phyloP scores from a whole-genome alignment of 1,140 invertebrate species.

The Trichonephila inaurata region DNA sequence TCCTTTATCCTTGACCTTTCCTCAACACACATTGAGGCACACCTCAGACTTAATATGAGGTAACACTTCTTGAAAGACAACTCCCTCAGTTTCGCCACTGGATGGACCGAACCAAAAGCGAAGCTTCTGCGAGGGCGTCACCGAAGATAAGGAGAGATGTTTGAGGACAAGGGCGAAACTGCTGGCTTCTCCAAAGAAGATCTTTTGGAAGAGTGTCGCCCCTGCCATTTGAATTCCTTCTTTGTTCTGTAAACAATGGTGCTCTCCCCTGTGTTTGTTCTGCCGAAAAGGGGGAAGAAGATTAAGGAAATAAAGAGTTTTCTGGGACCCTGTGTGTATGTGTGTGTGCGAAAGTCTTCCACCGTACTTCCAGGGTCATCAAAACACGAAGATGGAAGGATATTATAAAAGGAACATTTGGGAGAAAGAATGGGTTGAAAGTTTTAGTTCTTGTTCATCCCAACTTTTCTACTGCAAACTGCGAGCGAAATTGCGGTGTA shows the following conservation, averaged over 20 bases:
- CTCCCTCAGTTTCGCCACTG: conserved; percentile 13
- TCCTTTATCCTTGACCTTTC: conserved; percentile 17
- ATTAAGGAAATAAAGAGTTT: conserved; percentile 6
- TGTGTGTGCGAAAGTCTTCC: neutral
- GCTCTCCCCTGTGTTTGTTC: neutral
- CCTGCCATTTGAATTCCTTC: neutral
- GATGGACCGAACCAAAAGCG: neutral
- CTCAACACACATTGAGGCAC: neutral
- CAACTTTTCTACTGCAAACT: neutral
- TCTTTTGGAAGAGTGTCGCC: neutral
- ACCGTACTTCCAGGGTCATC: neutral
- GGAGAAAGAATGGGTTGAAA: neutral
- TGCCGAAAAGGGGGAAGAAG: neutral
- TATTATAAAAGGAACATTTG: neutral
- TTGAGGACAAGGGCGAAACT: conserved; percentile 10
- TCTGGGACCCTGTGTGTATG: neutral
- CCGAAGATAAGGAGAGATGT: neutral
- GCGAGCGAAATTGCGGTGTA: neutral
- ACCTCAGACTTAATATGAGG: neutral
- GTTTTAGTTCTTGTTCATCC: neutral
- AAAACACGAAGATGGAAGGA: neutral
- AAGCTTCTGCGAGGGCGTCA: conserved; percentile 5
- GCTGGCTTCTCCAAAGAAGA: conserved; percentile 7
- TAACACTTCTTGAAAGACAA: neutral
- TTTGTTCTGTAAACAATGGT: conserved; percentile 25